A percentile compares a stretch with the other conserved stretches of the same genome.
These are phyloP conservation scores for Ischnura elegans DNA, from an alignment of 2,888 invertebrate genomes.

Conservation along the genomic window DNA sequence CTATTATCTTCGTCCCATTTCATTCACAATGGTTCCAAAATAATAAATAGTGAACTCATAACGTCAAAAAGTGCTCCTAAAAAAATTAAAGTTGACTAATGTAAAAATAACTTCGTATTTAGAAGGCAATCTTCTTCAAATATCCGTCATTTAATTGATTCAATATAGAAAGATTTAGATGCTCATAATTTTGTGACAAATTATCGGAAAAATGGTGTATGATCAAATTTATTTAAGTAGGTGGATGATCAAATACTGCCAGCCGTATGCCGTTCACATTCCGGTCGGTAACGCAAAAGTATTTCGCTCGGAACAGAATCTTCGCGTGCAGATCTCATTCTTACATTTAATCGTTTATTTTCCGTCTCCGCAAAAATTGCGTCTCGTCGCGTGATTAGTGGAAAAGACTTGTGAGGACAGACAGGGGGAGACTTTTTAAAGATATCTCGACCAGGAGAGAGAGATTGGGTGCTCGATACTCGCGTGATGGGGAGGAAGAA, in stretches of 20 bases:
- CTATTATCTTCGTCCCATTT: no score
- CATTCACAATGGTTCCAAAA: no score
- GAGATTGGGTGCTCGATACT: conserved; percentile 34
- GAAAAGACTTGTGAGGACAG: neutral
- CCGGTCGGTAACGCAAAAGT: neutral
- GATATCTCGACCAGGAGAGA: neutral
- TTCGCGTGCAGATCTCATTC: neutral
- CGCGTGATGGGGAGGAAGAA: conserved; percentile 15
- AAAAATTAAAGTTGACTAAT: no score
- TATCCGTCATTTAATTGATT: no score
- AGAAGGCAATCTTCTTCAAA: no score
- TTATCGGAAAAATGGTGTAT: no score
- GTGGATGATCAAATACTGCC: neutral
- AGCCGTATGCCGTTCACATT: neutral
- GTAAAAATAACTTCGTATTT: no score
- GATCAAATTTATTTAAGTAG: no score
- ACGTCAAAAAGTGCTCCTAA: no score
- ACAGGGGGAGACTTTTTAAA: neutral
- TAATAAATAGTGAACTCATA: no score
- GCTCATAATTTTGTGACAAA: no score
- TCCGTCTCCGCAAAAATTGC: neutral
- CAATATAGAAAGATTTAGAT: no score
- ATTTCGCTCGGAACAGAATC: neutral
- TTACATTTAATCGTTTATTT: neutral
- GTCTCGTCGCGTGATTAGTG: conserved; percentile 19